Evolutionary conservation across 2,888 invertebrate genomes (phyloP).

Genomic region (Digitonthophagus gazella): DNA sequence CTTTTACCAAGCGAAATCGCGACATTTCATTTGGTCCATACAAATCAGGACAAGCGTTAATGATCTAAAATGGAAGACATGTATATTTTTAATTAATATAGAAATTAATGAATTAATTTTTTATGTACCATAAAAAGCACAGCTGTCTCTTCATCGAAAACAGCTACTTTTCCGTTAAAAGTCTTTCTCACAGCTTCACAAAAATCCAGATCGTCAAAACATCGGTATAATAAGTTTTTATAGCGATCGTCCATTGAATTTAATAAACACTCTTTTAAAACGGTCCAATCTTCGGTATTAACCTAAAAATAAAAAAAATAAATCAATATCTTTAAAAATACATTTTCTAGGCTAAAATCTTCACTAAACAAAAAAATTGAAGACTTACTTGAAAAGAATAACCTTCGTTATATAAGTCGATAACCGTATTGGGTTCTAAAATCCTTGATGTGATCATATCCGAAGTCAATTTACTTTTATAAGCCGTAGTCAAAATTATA

Average conservation of each 20-base stretch:
- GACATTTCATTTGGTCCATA: conserved; percentile 14
- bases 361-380: not conserved
- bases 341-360: too few relatives aligned
- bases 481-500: conserved; percentile 33
- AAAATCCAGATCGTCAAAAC: conserved; percentile 19
- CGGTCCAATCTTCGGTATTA: conserved; percentile 24
- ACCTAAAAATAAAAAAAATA: conserved; percentile 20
- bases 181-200: conserved; percentile 18
- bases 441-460: conserved; percentile 33
- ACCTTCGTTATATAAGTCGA: conserved; percentile 23
- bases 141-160: conserved; percentile 24
- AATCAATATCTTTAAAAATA: too few relatives aligned
- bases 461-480: conserved; percentile 38
- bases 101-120: too few relatives aligned
- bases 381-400: conserved; percentile 23
- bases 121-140: conserved; percentile 20
- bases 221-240: conserved; percentile 14
- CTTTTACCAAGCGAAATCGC: conserved; percentile 16
- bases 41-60: conserved; percentile 11
- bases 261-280: conserved; percentile 19
- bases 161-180: conserved; percentile 5
- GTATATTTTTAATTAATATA: not conserved
- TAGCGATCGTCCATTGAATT: conserved; percentile 18
- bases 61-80: too few relatives aligned
- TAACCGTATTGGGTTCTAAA: conserved; percentile 30